phyloP scores from a whole-genome alignment of 2,888 invertebrate genomes.

The Heliconius aoede region DNA sequence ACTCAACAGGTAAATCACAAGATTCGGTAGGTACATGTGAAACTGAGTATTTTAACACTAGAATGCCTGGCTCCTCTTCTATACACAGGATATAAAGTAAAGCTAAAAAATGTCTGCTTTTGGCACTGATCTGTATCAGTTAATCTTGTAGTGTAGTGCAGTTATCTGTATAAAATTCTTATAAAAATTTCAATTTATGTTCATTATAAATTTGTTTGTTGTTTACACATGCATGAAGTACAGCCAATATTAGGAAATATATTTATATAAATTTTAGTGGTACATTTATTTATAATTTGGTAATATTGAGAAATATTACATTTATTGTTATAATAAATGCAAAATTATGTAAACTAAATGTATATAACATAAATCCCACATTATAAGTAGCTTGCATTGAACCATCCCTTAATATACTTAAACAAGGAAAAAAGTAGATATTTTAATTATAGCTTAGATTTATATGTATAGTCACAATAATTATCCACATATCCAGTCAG shows the following conservation, averaged over 20 bases:
- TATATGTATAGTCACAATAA: not conserved
- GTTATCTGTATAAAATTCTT: conserved; percentile 15
- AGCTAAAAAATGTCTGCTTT: conserved; percentile 26
- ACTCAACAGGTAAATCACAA: too few species aligned
- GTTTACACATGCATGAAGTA: conserved; percentile 1
- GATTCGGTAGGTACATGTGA: too few species aligned
- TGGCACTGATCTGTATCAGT: conserved; percentile 29
- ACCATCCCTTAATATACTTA: not conserved
- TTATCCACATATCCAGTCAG: not conserved
- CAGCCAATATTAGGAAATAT: not conserved
- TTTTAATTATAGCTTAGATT: not conserved
- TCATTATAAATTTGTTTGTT: not conserved
- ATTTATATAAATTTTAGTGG: not conserved
- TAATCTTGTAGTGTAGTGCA: too few species aligned
- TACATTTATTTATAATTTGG: not conserved
- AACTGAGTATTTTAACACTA: too few species aligned
- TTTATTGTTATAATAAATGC: not conserved
- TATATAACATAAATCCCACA: not conserved
- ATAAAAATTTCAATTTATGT: not conserved
- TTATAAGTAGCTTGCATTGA: not conserved
- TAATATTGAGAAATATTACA: not conserved
- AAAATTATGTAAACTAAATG: not conserved
- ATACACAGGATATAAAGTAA: not conserved
- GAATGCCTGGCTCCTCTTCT: not conserved
- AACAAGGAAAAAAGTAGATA: not conserved